phyloP scores from a whole-genome alignment of 2,888 invertebrate genomes.

The Lordiphosa fenestrarum region DNA sequence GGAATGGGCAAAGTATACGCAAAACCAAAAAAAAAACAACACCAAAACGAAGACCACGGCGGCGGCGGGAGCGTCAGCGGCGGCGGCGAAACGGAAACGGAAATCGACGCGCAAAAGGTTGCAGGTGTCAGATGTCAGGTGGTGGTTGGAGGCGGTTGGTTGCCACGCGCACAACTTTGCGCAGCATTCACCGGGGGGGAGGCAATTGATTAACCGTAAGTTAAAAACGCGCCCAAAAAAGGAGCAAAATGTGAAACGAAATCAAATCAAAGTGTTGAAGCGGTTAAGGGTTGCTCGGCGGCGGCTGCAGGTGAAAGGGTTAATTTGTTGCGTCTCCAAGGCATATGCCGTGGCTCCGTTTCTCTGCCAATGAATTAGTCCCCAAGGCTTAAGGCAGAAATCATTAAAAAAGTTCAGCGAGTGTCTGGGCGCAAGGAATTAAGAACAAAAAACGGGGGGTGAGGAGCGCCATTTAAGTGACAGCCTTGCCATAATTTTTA shows the following conservation, averaged over 20 bases:
- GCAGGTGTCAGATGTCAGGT: constrained; percentile 72
- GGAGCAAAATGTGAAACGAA: constrained; percentile 30
- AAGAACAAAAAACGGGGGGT: constrained; percentile 46
- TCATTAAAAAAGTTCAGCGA: constrained; percentile 63
- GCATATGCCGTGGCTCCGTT: constrained; percentile 55
- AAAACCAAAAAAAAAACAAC: constrained; percentile 8
- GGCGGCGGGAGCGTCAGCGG: constrained; percentile 32
- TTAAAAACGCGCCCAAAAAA: constrained; percentile 30
- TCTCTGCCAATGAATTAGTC: constrained; percentile 62
- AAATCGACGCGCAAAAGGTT: constrained; percentile 76
- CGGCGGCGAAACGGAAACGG: constrained; percentile 68
- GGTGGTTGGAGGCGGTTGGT: constrained; percentile 15
- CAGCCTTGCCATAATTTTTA: constrained; percentile 69
- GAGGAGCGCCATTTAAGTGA: constrained; percentile 49
- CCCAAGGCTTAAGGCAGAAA: constrained; percentile 66
- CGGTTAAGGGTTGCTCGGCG: constrained; percentile 53
- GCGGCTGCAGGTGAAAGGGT: constrained; percentile 57
- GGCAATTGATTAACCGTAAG: constrained; percentile 64
- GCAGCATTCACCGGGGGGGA: constrained; percentile 17
- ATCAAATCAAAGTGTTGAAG: constrained; percentile 77
- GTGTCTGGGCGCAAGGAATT: constrained; percentile 67
- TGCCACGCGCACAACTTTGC: constrained; percentile 40
- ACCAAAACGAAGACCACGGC: constrained; percentile 31
- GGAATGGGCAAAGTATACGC: constrained; percentile 12
- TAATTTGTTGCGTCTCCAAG: constrained; percentile 64